Conservation (phyloP, 2,888 invertebrate genomes). For the Autographa pulchrina region DNA sequence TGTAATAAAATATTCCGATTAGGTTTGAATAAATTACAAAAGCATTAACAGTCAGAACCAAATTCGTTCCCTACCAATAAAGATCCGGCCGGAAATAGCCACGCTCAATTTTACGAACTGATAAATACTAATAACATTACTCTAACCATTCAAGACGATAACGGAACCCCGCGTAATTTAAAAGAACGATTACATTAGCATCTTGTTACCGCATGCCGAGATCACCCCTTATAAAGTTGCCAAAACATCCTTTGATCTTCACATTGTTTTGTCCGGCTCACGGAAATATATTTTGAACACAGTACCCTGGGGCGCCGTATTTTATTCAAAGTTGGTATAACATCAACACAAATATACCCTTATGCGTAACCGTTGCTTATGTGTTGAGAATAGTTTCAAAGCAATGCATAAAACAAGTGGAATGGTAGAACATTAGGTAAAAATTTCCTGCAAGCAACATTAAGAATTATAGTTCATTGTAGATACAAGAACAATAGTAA, state of each 20-base stretch:
- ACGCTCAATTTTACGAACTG: constrained; percentile 60
- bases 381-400: constrained; percentile 49
- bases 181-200: constrained; percentile 78
- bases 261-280: constrained; percentile 82
- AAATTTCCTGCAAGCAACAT: constrained; percentile 20
- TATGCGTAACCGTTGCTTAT: constrained; percentile 53
- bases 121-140: constrained; percentile 70
- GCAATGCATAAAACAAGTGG: constrained; percentile 25
- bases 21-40: constrained; percentile 4
- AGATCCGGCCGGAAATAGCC: constrained; percentile 36
- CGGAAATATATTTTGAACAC: constrained; percentile 71
- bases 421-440: constrained; percentile 23
- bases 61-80: not conserved
- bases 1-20: not conserved
- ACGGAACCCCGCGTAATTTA: constrained; percentile 69
- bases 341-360: constrained; percentile 47
- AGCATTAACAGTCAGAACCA: not conserved
- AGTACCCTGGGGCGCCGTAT: constrained; percentile 73
- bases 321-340: constrained; percentile 67
- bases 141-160: constrained; percentile 63
- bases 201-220: constrained; percentile 74
- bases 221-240: constrained; percentile 74
- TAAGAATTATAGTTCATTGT: constrained; percentile 17
- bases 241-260: constrained; percentile 78
- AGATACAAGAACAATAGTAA: constrained; percentile 30